Percentiles rank a stretch among this genome's conserved stretches.
Conservation (phyloP, 2,888 invertebrate genomes). For the Synergus gifuensis region DNA sequence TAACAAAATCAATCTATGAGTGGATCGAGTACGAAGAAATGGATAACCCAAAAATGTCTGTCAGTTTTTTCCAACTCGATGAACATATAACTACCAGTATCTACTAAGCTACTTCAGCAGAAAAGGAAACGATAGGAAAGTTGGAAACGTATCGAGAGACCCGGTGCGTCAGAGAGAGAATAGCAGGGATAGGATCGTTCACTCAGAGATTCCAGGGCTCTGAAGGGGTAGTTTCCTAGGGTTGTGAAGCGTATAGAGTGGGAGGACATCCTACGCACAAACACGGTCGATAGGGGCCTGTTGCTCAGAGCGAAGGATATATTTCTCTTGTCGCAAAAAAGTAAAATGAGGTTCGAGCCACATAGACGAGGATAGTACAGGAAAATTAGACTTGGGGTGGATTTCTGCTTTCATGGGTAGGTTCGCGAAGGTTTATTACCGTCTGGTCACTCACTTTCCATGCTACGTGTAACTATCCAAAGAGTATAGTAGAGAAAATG, state of each 20-base stretch:
- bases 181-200: not conserved
- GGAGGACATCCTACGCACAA: conserved; percentile 58
- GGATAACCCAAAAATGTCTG: not conserved
- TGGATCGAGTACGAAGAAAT: no score
- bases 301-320: conserved; percentile 65
- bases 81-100: conserved; percentile 10
- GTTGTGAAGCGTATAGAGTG: conserved; percentile 28
- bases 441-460: not conserved
- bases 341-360: conserved; percentile 35
- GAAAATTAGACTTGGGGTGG: conserved; percentile 15
- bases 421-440: not conserved
- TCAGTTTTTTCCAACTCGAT: not conserved
- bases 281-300: conserved; percentile 71
- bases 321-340: conserved; percentile 52
- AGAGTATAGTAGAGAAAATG: not conserved
- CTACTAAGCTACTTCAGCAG: conserved; percentile 16
- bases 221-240: conserved; percentile 7
- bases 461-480: not conserved
- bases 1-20: no score
- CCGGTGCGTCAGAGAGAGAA: conserved; percentile 1
- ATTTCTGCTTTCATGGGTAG: not conserved
- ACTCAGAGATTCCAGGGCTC: conserved; percentile 9
- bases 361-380: conserved; percentile 33
- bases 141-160: conserved; percentile 21
- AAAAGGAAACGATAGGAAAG: conserved; percentile 25